phyloP scores from a whole-genome alignment of 2,113 vertebrate species.

The Upupa epops region DNA sequence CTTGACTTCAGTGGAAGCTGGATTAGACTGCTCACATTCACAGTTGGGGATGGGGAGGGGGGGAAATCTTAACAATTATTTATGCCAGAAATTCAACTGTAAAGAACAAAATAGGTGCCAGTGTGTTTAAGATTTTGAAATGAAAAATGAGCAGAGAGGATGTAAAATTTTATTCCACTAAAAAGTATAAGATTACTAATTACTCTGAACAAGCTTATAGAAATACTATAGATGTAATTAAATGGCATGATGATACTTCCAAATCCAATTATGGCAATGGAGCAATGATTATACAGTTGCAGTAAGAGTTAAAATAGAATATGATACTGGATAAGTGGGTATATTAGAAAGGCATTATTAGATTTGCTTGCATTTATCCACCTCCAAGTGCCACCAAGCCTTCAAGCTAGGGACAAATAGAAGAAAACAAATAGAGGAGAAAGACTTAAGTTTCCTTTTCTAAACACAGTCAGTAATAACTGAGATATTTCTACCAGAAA shows the following conservation, averaged over 20 bases:
- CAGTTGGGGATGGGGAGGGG: not conserved
- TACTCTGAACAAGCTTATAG: slow-evolving; percentile 30
- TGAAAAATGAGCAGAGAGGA: slow-evolving; percentile 1
- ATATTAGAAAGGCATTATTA: slow-evolving; percentile 54
- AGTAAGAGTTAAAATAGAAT: slow-evolving; percentile 68
- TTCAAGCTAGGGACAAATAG: slow-evolving; percentile 39
- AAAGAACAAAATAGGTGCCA: slow-evolving; percentile 17
- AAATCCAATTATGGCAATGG: slow-evolving; percentile 58
- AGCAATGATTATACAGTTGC: slow-evolving; percentile 49
- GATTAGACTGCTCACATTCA: slow-evolving; percentile 19
- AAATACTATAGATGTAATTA: slow-evolving; percentile 51
- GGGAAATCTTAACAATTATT: slow-evolving; percentile 8
- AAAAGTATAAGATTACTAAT: slow-evolving; percentile 56
- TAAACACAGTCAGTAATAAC: slow-evolving; percentile 16
- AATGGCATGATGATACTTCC: slow-evolving; percentile 52
- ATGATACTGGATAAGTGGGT: slow-evolving; percentile 35
- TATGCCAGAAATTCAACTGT: slow-evolving; percentile 25
- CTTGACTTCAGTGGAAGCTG: slow-evolving; percentile 26
- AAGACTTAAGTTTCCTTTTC: not conserved
- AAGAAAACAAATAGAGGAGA: slow-evolving; percentile 21
- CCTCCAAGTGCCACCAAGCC: not conserved
- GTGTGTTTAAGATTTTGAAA: not conserved
- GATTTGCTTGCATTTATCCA: slow-evolving; percentile 59
- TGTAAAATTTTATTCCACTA: slow-evolving; percentile 20
- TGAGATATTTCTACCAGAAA: slow-evolving; percentile 4